A percentile compares a stretch with the other conserved stretches of the same genome.
Conservation (phyloP, 2,888 invertebrate genomes). For the Cerastis leucographa region DNA sequence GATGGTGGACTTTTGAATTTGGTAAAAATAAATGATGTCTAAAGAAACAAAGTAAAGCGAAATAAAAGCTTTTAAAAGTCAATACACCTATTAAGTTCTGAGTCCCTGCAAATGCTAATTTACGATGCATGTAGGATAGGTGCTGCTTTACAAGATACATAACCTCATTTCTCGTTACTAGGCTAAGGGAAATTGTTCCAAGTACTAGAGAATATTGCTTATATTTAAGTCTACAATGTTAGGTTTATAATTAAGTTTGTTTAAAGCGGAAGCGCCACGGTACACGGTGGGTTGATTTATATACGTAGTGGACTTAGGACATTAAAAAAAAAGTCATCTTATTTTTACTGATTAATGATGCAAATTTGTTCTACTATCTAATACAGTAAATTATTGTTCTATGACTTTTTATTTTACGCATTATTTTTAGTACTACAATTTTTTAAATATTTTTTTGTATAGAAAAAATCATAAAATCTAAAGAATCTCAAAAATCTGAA, state of each 20-base stretch:
- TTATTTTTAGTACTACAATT: too few species aligned
- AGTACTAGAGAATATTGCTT: slow-evolving; percentile 30
- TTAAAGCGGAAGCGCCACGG: neutral
- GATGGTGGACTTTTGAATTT: neutral
- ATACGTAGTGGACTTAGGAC: too few species aligned
- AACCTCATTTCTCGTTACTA: slow-evolving; percentile 32
- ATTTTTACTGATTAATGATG: too few species aligned
- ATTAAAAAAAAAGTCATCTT: too few species aligned
- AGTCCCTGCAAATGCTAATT: slow-evolving; percentile 31
- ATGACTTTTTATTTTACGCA: too few species aligned
- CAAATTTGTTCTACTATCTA: too few species aligned
- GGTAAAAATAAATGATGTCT: neutral
- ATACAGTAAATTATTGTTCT: too few species aligned
- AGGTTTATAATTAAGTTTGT: slow-evolving; percentile 43
- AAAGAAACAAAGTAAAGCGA: neutral
- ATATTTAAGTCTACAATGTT: slow-evolving; percentile 22
- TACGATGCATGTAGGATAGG: slow-evolving; percentile 23
- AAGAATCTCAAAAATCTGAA: too few species aligned
- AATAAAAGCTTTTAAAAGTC: slow-evolving; percentile 3
- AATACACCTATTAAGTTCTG: slow-evolving; percentile 13
- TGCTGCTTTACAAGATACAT: slow-evolving; percentile 43
- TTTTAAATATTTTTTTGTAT: too few species aligned
- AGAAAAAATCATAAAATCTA: too few species aligned
- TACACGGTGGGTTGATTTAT: too few species aligned
- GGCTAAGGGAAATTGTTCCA: slow-evolving; percentile 43